Conservation (phyloP, 92 coral and sea anemone species). For the Muricea muricata region DNA sequence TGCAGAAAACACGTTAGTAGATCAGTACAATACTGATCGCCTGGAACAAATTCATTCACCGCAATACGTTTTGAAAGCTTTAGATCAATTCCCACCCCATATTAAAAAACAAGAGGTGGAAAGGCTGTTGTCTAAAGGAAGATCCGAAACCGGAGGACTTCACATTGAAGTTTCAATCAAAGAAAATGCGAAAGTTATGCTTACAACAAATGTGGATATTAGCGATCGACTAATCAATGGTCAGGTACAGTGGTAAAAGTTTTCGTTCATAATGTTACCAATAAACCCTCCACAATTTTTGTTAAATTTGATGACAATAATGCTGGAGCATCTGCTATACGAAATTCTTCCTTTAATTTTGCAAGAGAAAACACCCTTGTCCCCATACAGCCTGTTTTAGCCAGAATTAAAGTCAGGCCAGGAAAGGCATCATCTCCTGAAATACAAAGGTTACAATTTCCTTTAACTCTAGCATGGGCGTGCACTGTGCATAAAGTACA, state of each 20-base stretch:
- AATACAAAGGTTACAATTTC: conserved; percentile 68
- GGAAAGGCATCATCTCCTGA: conserved; percentile 68
- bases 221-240: conserved; percentile 70
- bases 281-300: conserved; percentile 47
- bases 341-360: conserved; percentile 20
- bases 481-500: conserved; percentile 71
- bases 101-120: conserved; percentile 58
- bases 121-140: conserved; percentile 55
- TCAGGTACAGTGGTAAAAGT: conserved; percentile 65
- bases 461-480: conserved; percentile 69
- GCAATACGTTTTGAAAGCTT: conserved; percentile 55
- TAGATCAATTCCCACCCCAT: conserved; percentile 62
- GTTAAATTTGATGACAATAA: conserved; percentile 60
- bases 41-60: conserved; percentile 53
- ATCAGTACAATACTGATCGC: conserved; percentile 44
- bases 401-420: conserved; percentile 62
- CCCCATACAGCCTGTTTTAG: conserved; percentile 63
- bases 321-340: conserved; percentile 48
- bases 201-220: conserved; percentile 61
- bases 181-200: conserved; percentile 68
- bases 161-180: conserved; percentile 64
- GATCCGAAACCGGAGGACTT: conserved; percentile 75
- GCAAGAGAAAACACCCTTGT: conserved; percentile 58
- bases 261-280: conserved; percentile 20
- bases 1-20: conserved; percentile 61